phyloP scores from a whole-genome alignment of 1,140 invertebrate species.

The Vanessa tameamea region DNA sequence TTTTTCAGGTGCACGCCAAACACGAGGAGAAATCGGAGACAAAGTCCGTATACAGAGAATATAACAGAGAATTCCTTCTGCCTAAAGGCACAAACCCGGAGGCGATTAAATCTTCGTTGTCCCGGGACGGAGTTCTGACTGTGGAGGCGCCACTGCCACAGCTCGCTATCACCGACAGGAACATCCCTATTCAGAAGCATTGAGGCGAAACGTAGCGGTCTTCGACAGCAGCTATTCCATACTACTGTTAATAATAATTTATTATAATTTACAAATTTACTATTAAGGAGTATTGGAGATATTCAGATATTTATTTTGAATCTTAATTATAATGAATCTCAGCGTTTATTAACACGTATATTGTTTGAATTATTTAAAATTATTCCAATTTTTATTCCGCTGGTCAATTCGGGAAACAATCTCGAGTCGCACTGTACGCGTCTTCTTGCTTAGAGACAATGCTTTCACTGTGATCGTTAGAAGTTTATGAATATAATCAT shows the following conservation, averaged over 20 bases:
- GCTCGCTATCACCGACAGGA: slow-evolving; percentile 81
- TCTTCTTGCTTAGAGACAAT: slow-evolving; percentile 61
- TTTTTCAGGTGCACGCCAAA: slow-evolving; percentile 94
- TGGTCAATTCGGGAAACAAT: slow-evolving; percentile 43
- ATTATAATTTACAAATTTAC: slow-evolving; percentile 75
- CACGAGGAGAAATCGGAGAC: slow-evolving; percentile 97
- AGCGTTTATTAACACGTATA: slow-evolving; percentile 64
- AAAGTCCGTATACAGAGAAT: slow-evolving; percentile 96
- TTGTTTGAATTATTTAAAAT: slow-evolving; percentile 53
- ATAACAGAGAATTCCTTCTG: slow-evolving; percentile 96
- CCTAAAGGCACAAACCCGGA: slow-evolving; percentile 96
- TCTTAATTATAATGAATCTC: slow-evolving; percentile 73
- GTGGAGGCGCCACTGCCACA: slow-evolving; percentile 95
- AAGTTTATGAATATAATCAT: slow-evolving; percentile 52
- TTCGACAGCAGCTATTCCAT: slow-evolving; percentile 75
- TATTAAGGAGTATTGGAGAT: slow-evolving; percentile 66
- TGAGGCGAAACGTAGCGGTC: slow-evolving; percentile 54
- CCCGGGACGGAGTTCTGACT: slow-evolving; percentile 95
- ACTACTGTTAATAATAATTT: slow-evolving; percentile 80
- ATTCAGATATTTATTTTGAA: slow-evolving; percentile 74
- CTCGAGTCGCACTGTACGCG: slow-evolving; percentile 51
- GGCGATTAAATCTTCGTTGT: slow-evolving; percentile 93
- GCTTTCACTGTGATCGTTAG: slow-evolving; percentile 71
- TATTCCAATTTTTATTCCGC: slow-evolving; percentile 51
- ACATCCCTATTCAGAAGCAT: slow-evolving; percentile 80